Conservation (phyloP, 2,888 invertebrate genomes). For the Leptothorax acervorum region DNA sequence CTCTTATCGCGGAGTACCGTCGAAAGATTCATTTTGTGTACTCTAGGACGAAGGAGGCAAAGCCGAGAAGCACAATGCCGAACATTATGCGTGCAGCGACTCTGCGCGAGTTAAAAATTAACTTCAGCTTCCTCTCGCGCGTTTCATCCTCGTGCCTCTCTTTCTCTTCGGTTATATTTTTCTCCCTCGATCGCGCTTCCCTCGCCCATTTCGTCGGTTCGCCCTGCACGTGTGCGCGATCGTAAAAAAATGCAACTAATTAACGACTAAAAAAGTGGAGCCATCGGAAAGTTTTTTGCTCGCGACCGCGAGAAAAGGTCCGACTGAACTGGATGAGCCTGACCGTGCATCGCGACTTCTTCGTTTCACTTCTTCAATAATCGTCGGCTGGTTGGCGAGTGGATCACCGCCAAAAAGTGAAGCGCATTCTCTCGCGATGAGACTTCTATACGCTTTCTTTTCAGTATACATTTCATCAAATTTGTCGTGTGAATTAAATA, state of each 20-base stretch:
- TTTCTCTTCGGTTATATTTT: constrained; percentile 47
- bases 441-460: neutral
- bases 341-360: constrained; percentile 48
- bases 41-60: constrained; percentile 14
- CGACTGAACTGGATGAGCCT: constrained; percentile 33
- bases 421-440: neutral
- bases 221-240: constrained; percentile 69
- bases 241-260: constrained; percentile 80
- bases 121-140: constrained; percentile 54
- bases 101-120: constrained; percentile 60
- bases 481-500: neutral
- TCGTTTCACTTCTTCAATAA: constrained; percentile 48
- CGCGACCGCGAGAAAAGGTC: constrained; percentile 39
- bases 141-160: constrained; percentile 16
- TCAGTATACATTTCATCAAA: neutral
- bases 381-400: constrained; percentile 8
- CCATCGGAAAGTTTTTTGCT: constrained; percentile 66
- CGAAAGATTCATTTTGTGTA: constrained; percentile 43
- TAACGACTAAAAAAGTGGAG: constrained; percentile 76
- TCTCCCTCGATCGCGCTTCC: constrained; percentile 37
- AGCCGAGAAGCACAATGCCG: constrained; percentile 61
- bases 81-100: constrained; percentile 67
- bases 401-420: neutral
- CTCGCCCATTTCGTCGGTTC: constrained; percentile 35
- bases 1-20: constrained; percentile 50